Percentiles rank a stretch among this genome's conserved stretches.
These are phyloP conservation scores for Kuschelorhynchus macadamiae DNA, from an alignment of 2,888 invertebrate genomes.

Conservation along the genomic window DNA sequence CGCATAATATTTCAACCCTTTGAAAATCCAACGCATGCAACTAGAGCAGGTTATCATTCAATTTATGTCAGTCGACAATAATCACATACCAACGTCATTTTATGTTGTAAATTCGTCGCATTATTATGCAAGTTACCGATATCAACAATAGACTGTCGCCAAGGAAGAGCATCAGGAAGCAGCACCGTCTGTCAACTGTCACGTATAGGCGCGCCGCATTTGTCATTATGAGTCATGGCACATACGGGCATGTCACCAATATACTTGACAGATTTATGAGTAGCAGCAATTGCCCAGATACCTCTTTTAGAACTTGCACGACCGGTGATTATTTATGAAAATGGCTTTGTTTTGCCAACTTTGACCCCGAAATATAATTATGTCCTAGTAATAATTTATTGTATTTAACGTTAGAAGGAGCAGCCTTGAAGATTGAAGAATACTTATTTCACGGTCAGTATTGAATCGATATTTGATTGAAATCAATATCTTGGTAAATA, in stretches of 20 bases:
- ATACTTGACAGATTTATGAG: slow-evolving; percentile 42
- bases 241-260: slow-evolving; percentile 38
- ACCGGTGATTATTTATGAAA: slow-evolving; percentile 3
- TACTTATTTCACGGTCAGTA: no score
- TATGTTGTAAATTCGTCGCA: slow-evolving; percentile 3
- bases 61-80: neutral
- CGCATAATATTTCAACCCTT: no score
- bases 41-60: neutral
- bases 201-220: slow-evolving; percentile 46
- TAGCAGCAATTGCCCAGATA: slow-evolving; percentile 19
- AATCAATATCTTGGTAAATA: no score
- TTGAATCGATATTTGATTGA: no score
- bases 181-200: slow-evolving; percentile 52
- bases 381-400: no score
- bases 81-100: neutral
- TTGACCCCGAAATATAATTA: no score
- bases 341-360: no score
- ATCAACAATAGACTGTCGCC: slow-evolving; percentile 42
- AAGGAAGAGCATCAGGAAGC: slow-evolving; percentile 40
- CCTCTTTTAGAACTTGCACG: slow-evolving; percentile 15
- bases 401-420: no score
- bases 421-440: no score
- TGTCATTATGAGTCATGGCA: slow-evolving; percentile 42
- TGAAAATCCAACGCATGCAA: neutral
- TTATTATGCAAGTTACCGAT: slow-evolving; percentile 36